These are phyloP conservation scores for Cavia porcellus DNA, from an alignment of 2,113 vertebrate genomes.

Conservation along the genomic window DNA sequence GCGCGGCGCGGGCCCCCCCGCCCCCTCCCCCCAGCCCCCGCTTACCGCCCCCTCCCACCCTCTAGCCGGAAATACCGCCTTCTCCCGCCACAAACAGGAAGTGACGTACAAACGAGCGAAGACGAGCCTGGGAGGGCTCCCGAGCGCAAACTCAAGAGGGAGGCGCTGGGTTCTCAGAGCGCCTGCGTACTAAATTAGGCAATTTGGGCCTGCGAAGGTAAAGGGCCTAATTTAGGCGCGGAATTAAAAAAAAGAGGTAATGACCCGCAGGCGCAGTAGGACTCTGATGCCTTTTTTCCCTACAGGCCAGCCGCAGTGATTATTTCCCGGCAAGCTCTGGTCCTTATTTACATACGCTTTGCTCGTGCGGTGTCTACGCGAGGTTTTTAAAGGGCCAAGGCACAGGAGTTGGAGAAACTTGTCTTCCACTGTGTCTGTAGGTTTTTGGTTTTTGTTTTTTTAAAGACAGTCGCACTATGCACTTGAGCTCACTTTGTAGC, in stretches of 20 bases:
- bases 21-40: constrained; percentile 75
- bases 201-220: not conserved
- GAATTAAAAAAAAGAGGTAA: too few species aligned
- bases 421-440: not conserved
- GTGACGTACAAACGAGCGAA: constrained; percentile 62
- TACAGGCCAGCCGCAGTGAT: fast-evolving
- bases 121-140: not conserved
- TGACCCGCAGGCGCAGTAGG: constrained; percentile 1
- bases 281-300: not conserved
- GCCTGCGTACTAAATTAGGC: not conserved
- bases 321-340: constrained; percentile 54
- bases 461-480: too few species aligned
- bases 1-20: constrained; percentile 81
- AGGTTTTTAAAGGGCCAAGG: not conserved
- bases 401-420: not conserved
- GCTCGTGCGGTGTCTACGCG: not conserved
- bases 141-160: constrained; percentile 52
- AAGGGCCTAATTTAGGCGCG: too few species aligned
- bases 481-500: too few species aligned
- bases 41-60: constrained; percentile 81
- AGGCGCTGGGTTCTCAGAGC: not conserved
- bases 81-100: constrained; percentile 81
- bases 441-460: too few species aligned
- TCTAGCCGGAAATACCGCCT: constrained; percentile 83
- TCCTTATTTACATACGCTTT: constrained; percentile 64